Percentiles rank a stretch among this genome's conserved stretches.
phyloP scores from a whole-genome alignment of 2,113 vertebrate genomes.

The human region DNA sequence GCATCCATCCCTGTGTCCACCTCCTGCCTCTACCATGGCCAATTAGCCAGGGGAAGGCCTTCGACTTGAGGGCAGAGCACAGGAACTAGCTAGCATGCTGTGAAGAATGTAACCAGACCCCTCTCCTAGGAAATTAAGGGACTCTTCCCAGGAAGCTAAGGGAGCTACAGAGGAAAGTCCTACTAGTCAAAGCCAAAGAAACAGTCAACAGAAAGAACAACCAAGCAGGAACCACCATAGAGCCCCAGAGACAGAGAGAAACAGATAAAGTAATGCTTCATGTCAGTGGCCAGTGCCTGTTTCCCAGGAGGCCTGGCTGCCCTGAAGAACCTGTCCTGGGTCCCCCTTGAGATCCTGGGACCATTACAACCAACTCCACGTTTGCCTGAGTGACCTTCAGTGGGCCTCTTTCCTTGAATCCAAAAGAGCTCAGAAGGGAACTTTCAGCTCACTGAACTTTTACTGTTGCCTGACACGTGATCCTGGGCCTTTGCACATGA shows the following conservation, averaged over 20 bases:
- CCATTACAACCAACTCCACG: not conserved
- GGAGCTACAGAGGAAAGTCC: not conserved
- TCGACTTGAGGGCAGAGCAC: not conserved
- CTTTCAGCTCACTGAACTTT: not conserved
- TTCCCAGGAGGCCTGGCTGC: not conserved
- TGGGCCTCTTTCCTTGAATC: not conserved
- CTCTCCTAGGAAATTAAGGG: not conserved
- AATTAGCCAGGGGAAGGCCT: not conserved
- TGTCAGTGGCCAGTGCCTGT: not conserved
- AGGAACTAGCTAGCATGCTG: not conserved
- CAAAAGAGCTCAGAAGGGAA: not conserved
- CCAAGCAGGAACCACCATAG: not conserved
- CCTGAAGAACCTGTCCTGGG: not conserved
- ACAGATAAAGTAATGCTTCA: not conserved
- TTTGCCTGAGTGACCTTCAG: not conserved
- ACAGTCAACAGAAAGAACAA: conserved; percentile 8
- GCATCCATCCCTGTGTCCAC: not conserved
- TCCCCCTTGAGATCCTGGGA: not conserved
- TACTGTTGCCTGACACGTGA: rapidly evolving
- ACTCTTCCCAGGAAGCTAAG: not conserved
- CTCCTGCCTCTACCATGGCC: not conserved
- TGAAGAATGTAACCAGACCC: not conserved
- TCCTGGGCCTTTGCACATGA: not conserved
- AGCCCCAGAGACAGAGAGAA: not conserved
- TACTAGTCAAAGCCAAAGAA: conserved; percentile 11